Conservation (phyloP, 1,140 invertebrate genomes). For the Galleria mellonella region DNA sequence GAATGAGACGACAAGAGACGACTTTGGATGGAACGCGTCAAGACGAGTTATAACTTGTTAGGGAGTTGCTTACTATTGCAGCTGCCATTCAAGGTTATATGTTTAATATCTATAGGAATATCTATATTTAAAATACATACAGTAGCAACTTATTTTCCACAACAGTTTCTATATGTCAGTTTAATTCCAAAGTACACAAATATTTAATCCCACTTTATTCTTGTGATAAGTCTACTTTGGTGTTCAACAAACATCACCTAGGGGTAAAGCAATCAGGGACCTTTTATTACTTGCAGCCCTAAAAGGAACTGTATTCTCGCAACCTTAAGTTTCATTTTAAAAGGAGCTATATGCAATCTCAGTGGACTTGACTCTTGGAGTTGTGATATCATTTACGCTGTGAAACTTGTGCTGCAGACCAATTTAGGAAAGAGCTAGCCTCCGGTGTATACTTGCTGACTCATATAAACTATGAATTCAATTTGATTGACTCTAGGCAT, state of each 20-base stretch:
- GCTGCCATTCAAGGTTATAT: no score
- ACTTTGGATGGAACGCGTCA: no score
- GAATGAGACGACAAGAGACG: no score
- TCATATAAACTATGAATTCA: constrained; percentile 17
- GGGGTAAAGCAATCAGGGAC: constrained; percentile 25
- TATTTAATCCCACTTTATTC: constrained; percentile 31
- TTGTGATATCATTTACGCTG: constrained; percentile 33
- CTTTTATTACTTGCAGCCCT: constrained; percentile 6
- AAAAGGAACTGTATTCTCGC: constrained; percentile 10
- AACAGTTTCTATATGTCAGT: not conserved
- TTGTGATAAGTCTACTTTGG: constrained; percentile 33
- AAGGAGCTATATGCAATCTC: constrained; percentile 7
- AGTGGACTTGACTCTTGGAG: constrained; percentile 19
- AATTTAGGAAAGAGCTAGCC: constrained; percentile 30
- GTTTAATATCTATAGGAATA: no score
- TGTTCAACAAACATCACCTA: constrained; percentile 31
- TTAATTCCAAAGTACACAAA: constrained; percentile 20
- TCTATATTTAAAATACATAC: not conserved
- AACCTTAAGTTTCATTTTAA: constrained; percentile 9
- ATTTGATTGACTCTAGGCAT: constrained; percentile 19
- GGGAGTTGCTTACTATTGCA: no score
- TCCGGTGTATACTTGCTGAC: constrained; percentile 25
- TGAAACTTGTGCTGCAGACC: constrained; percentile 26
- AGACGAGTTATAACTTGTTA: no score
- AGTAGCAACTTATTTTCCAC: not conserved